Evolutionary conservation across 2,113 vertebrate genomes (phyloP).

Genomic region (Drymodes brunneopygia): DNA sequence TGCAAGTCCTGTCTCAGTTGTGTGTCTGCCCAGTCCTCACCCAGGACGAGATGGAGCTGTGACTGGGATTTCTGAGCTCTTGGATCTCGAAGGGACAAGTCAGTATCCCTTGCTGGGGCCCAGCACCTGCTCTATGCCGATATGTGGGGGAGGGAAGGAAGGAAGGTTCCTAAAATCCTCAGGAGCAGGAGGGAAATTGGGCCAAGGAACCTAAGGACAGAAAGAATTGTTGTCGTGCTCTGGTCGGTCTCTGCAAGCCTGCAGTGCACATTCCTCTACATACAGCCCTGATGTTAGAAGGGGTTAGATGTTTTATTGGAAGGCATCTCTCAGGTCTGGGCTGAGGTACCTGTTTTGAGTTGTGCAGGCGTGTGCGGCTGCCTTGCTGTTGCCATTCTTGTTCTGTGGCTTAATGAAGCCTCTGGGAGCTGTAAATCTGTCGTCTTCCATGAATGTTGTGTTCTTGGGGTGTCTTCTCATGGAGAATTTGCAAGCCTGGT

Average conservation of each 20-base stretch:
- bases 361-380: not conserved
- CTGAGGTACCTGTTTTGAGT: not conserved
- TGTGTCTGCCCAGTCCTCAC: not conserved
- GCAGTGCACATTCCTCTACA: not conserved
- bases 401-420: not conserved
- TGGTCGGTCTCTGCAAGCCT: not conserved
- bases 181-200: not conserved
- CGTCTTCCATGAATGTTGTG: not conserved
- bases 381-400: not conserved
- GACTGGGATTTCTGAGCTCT: not conserved
- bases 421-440: slow-evolving; percentile 33
- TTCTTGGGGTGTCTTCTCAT: not conserved
- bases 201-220: not conserved
- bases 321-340: not conserved
- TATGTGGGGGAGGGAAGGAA: not conserved
- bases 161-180: not conserved
- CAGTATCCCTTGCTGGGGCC: not conserved
- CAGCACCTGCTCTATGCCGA: not conserved
- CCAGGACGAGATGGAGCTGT: not conserved
- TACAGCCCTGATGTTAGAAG: not conserved
- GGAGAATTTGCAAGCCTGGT: not conserved
- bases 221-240: not conserved
- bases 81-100: not conserved
- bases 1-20: not conserved
- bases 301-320: not conserved